A percentile compares a stretch with the other conserved stretches of the same genome.
phyloP scores from a whole-genome alignment of 2,797 vertebrate species.

The Luscinia megarhynchos region DNA sequence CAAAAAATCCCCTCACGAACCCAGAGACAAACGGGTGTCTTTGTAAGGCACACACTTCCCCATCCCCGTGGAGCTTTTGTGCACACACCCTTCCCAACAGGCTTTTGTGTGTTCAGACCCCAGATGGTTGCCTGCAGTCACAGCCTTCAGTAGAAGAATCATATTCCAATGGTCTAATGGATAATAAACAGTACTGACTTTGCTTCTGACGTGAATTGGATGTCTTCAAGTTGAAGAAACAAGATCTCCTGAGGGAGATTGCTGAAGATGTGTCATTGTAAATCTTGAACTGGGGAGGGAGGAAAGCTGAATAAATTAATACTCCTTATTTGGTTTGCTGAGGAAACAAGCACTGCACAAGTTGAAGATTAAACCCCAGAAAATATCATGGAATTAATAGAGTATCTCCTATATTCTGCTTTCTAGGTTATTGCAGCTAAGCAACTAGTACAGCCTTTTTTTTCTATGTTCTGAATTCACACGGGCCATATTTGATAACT shows the following conservation, averaged over 20 bases:
- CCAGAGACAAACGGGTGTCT: constrained; percentile 54
- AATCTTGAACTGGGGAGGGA: background rate
- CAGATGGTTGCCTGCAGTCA: constrained; percentile 72
- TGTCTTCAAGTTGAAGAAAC: constrained; percentile 42
- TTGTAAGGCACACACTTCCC: constrained; percentile 54
- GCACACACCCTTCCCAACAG: background rate
- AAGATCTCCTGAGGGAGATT: constrained; percentile 33
- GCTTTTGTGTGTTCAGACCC: constrained; percentile 64
- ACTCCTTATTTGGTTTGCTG: background rate
- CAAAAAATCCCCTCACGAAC: background rate
- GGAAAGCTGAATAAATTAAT: background rate
- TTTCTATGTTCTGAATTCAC: background rate
- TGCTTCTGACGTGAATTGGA: constrained; percentile 20
- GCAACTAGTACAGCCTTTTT: background rate
- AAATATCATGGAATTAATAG: background rate
- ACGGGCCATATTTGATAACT: background rate
- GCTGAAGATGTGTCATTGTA: background rate
- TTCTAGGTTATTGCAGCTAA: background rate
- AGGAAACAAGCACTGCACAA: background rate
- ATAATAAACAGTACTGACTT: constrained; percentile 45
- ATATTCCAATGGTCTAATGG: constrained; percentile 47
- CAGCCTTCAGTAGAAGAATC: constrained; percentile 29
- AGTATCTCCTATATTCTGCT: background rate
- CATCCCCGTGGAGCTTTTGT: constrained; percentile 45
- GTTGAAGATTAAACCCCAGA: background rate